Conservation (phyloP, 2,113 vertebrate genomes). For the Cephalopterus ornatus region DNA sequence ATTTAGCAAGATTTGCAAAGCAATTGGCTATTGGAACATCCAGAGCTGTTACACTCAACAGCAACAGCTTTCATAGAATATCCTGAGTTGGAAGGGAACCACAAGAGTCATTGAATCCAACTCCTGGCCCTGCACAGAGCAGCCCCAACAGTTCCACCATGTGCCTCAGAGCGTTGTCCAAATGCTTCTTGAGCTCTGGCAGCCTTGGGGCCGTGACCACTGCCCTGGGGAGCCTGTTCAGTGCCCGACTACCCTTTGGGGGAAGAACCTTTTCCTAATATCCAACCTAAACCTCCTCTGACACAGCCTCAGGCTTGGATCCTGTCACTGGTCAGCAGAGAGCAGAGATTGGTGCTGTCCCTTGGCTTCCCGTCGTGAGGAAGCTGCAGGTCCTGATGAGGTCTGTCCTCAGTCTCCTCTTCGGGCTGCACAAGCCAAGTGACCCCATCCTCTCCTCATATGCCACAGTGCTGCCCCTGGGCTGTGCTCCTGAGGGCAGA, state of each 20-base stretch:
- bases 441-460: not conserved
- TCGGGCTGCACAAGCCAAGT: not conserved
- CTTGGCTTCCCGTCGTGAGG: fast-evolving
- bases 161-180: not conserved
- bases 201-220: not conserved
- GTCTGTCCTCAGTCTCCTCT: not conserved
- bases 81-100: not conserved
- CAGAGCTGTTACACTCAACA: not conserved
- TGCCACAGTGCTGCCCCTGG: fast-evolving
- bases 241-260: not conserved
- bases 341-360: not conserved
- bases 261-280: not conserved
- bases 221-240: not conserved
- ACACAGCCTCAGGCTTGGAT: not conserved
- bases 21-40: not conserved
- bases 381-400: not conserved
- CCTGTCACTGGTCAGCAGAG: not conserved
- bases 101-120: not conserved
- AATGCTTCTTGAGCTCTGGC: not conserved
- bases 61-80: not conserved
- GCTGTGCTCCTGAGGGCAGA: fast-evolving
- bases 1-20: not conserved
- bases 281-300: not conserved
- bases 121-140: not conserved
- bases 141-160: not conserved